Base-by-base conservation (phyloP, 2,888 invertebrate species). In the Pediacus dermestoides region DNA sequence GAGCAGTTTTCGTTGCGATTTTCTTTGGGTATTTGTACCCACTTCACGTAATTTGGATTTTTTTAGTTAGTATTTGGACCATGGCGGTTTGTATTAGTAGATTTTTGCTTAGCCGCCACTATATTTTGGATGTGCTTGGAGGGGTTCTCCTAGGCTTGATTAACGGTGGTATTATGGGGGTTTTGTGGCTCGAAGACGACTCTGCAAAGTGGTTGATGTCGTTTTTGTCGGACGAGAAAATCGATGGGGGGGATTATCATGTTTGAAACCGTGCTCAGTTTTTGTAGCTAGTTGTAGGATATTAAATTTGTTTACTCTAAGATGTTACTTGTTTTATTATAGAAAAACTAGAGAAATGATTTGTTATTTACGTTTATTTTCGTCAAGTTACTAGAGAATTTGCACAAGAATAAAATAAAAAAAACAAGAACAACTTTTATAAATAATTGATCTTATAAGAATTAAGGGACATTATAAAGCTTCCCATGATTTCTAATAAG, bases 31-130 rank as follows among this genome's bases (percentile, higher is more conserved):
- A 74, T 44, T 57, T 85, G 12, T 77, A 78, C 65, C 81, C 85
- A 0, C 53, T 85, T 2, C 71, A 80, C 1, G 46, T 62, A 9
- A 52, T 85, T 34, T 76, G 78, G 46, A 70, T 76, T 45, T 76
- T 80, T 12, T 77, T 85, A 0, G 56, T 91, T 7, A 52, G 84
- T 1, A 77, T 81, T 0, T 95, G 94, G 94, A 76, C 81, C 0
- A 64, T 75, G 0, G 70, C 82, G 7, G 81, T 95, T 2, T 80
- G 82, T 33, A 39, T 88, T 0, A 93, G 94, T 2, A 75, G 96
- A 50, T 72, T 96, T 4, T 67, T 95, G 11, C 72, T 90, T 50
- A 84, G 86, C 50, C 77, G 94, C 39, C 97, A 97, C 70, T 87
- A 90, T 63, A 69, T 95, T 23, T 68, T 90, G 18, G 97, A 97